Evolutionary conservation across 2,888 invertebrate species (phyloP).

Genomic region (Standfussiana lucernea): DNA sequence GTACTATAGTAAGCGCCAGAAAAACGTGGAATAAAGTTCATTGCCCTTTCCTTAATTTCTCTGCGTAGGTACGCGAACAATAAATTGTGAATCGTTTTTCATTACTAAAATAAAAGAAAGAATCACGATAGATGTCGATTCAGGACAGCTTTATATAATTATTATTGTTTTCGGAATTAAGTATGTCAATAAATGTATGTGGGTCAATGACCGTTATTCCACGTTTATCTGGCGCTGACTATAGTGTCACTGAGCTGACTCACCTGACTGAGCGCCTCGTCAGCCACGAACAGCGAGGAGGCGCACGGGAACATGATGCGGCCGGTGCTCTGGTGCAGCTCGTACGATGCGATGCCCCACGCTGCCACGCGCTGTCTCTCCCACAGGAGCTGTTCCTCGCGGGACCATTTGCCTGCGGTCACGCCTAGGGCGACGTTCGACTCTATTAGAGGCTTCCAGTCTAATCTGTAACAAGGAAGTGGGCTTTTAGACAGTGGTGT

Average conservation of each 20-base stretch:
- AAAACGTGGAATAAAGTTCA: too few species aligned
- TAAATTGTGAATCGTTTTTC: too few species aligned
- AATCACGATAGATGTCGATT: too few species aligned
- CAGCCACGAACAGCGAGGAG: slow-evolving; percentile 96
- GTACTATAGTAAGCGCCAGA: too few species aligned
- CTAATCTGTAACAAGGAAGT: slow-evolving; percentile 87
- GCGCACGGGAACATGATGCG: slow-evolving; percentile 97
- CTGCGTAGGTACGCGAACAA: too few species aligned
- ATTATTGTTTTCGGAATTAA: too few species aligned
- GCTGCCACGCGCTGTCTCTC: slow-evolving; percentile 97
- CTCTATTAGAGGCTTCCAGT: slow-evolving; percentile 96
- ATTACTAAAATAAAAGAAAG: too few species aligned
- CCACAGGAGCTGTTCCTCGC: slow-evolving; percentile 97
- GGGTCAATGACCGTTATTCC: too few species aligned
- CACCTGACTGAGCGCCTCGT: slow-evolving; percentile 83
- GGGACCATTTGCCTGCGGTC: slow-evolving; percentile 92
- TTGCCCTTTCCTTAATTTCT: too few species aligned
- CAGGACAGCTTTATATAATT: too few species aligned
- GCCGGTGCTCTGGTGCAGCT: slow-evolving; percentile 95
- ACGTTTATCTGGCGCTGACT: too few species aligned
- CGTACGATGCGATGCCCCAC: slow-evolving; percentile 98
- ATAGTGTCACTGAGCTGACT: slow-evolving; percentile 1
- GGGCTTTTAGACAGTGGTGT: neutral
- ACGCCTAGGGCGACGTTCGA: slow-evolving; percentile 92
- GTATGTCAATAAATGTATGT: too few species aligned